Conservation (phyloP, 2,888 invertebrate genomes). For the Philonicus albiceps region DNA sequence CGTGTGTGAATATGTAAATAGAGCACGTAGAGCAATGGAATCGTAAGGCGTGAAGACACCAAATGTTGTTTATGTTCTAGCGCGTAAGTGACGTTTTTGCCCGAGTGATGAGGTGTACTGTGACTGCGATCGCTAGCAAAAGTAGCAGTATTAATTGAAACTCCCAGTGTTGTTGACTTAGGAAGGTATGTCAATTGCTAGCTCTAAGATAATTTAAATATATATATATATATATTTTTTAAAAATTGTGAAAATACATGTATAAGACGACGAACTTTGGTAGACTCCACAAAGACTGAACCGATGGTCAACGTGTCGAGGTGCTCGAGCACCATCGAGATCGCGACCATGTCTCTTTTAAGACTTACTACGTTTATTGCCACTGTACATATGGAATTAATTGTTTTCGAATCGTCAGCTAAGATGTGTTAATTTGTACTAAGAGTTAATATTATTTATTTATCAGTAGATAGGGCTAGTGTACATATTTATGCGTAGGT, state of each 20-base stretch:
- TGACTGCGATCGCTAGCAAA: neutral
- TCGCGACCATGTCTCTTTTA: slow-evolving; percentile 16
- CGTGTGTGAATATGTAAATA: slow-evolving; percentile 36
- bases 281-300: slow-evolving; percentile 49
- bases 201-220: slow-evolving; percentile 1
- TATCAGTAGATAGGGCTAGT: slow-evolving; percentile 23
- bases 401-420: slow-evolving; percentile 3
- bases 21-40: slow-evolving; percentile 16
- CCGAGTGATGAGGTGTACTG: neutral
- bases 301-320: slow-evolving; percentile 3
- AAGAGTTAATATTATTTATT: slow-evolving; percentile 40
- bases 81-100: neutral
- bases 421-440: slow-evolving; percentile 37
- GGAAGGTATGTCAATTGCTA: neutral
- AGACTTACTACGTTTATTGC: slow-evolving; percentile 38
- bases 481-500: slow-evolving; percentile 1
- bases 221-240: neutral
- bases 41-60: slow-evolving; percentile 34
- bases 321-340: neutral
- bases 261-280: slow-evolving; percentile 37
- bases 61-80: slow-evolving; percentile 31
- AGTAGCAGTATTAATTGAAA: slow-evolving; percentile 37
- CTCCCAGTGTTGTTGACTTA: slow-evolving; percentile 35
- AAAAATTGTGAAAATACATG: neutral
- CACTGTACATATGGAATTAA: slow-evolving; percentile 19